phyloP scores from a whole-genome alignment of 1,140 invertebrate species.

The Chionoecetes opilio region DNA sequence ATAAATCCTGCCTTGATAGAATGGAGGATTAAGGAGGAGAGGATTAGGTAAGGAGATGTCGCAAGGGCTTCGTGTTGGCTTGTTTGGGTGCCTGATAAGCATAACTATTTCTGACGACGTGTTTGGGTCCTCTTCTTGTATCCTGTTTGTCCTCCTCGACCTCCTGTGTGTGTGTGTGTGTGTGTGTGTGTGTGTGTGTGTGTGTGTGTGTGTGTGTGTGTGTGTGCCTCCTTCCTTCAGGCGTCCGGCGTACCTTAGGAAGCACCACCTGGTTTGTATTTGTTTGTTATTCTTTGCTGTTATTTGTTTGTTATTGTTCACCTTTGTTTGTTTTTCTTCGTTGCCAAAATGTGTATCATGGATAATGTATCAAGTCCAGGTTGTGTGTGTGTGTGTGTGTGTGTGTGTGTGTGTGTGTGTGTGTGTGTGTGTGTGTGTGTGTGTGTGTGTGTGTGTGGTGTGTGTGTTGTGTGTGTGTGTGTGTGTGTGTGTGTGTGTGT shows the following conservation, averaged over 20 bases:
- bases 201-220: no score
- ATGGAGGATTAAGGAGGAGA: not conserved
- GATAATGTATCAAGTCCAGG: no score
- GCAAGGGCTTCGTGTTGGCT: not conserved
- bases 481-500: no score
- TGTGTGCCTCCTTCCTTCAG: not conserved
- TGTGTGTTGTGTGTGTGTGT: no score
- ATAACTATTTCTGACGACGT: slow-evolving; percentile 3
- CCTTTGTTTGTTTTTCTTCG: not conserved
- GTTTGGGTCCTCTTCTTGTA: slow-evolving; percentile 13
- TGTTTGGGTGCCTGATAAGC: slow-evolving; percentile 2
- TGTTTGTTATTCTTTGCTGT: no score
- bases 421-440: no score
- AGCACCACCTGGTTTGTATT: not conserved
- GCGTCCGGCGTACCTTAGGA: not conserved
- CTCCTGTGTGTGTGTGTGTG: no score
- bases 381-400: no score
- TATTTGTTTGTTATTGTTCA: no score
- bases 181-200: no score
- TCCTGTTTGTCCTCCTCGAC: slow-evolving; percentile 14
- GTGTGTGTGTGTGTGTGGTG: no score
- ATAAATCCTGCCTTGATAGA: slow-evolving; percentile 17
- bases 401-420: no score
- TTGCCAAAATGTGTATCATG: not conserved
- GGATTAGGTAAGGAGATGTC: slow-evolving; percentile 18